These are phyloP conservation scores for Brenthis ino DNA, from an alignment of 2,888 invertebrate species.

Conservation along the genomic window DNA sequence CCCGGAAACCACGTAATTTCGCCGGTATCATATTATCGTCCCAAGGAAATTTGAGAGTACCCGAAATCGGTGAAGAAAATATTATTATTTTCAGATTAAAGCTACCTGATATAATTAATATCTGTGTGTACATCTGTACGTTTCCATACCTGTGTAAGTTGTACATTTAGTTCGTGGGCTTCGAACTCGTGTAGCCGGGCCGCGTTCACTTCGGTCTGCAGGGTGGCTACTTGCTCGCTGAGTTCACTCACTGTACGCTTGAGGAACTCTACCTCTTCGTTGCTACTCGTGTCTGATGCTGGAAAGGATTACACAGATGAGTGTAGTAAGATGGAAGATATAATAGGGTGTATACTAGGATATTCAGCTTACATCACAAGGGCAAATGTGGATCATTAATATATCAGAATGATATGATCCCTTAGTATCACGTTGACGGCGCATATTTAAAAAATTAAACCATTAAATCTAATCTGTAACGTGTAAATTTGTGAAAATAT, in stretches of 20 bases:
- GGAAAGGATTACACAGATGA: slow-evolving; percentile 23
- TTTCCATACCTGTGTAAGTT: slow-evolving; percentile 75
- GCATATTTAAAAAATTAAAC: too few relatives aligned
- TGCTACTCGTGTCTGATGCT: slow-evolving; percentile 79
- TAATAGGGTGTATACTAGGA: neutral
- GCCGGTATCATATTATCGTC: too few relatives aligned
- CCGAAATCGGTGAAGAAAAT: too few relatives aligned
- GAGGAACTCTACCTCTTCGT: slow-evolving; percentile 86
- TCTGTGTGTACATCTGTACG: neutral
- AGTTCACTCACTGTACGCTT: slow-evolving; percentile 85
- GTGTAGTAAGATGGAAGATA: neutral
- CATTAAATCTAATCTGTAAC: too few relatives aligned
- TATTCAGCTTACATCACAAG: too few relatives aligned
- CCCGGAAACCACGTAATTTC: too few relatives aligned
- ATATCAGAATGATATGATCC: too few relatives aligned
- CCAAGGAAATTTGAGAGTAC: too few relatives aligned
- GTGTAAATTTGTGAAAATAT: too few relatives aligned
- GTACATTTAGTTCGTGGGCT: slow-evolving; percentile 84
- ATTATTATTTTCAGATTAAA: neutral
- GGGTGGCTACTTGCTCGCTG: slow-evolving; percentile 83
- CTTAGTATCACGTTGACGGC: too few relatives aligned
- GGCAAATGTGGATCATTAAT: too few relatives aligned
- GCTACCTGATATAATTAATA: neutral
- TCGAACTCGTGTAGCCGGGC: slow-evolving; percentile 87
- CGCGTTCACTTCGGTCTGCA: slow-evolving; percentile 85